A percentile compares a stretch with the other conserved stretches of the same genome.
Evolutionary conservation across 1,140 invertebrate species (phyloP).

Genomic region (Lethrus apterus): DNA sequence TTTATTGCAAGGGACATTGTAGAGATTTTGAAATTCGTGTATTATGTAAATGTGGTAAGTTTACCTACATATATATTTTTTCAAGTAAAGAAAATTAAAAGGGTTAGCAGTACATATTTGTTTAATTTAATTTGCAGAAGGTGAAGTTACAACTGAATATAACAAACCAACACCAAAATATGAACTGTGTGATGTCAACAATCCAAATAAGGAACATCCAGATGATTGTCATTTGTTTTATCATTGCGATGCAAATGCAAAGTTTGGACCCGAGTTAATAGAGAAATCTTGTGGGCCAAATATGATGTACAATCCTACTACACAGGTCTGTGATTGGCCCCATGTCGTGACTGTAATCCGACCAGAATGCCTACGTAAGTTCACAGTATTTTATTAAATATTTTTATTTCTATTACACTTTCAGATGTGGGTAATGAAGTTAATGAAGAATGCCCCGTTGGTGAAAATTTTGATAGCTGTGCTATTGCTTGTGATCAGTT

Average conservation of each 20-base stretch:
- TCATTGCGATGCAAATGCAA: constrained; percentile 44
- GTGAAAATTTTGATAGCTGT: constrained; percentile 44
- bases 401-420: background rate
- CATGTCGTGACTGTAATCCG: constrained; percentile 50
- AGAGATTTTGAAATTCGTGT: constrained; percentile 68
- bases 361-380: constrained; percentile 47
- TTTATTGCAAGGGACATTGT: constrained; percentile 56
- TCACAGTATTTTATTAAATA: background rate
- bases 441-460: constrained; percentile 22
- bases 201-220: constrained; percentile 44
- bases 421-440: too few relatives aligned
- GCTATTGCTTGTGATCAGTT: constrained; percentile 47
- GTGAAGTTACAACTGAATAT: constrained; percentile 3
- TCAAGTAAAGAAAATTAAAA: background rate
- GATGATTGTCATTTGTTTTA: constrained; percentile 54
- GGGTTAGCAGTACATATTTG: too few relatives aligned
- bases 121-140: constrained; percentile 6
- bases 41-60: constrained; percentile 54
- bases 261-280: constrained; percentile 40
- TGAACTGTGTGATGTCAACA: constrained; percentile 39
- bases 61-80: constrained; percentile 1
- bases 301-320: constrained; percentile 55
- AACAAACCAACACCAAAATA: constrained; percentile 8
- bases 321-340: constrained; percentile 56
- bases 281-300: constrained; percentile 50